Conservation (phyloP, 2,797 vertebrate species). For the Denticeps clupeoides region DNA sequence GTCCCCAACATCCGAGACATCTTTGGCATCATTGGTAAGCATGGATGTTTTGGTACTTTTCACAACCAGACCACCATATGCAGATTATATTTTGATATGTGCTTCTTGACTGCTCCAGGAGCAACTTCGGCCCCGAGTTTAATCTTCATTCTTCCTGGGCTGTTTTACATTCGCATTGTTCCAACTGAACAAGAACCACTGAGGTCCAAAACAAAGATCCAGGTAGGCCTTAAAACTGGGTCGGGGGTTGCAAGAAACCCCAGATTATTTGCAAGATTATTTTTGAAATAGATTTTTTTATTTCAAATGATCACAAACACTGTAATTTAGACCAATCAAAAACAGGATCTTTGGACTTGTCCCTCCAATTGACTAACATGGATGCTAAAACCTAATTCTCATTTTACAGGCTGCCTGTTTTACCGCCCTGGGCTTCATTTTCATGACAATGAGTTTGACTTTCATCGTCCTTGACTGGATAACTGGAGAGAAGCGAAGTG, state of each 20-base stretch:
- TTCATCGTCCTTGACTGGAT: conserved; percentile 73
- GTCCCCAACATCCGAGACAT: conserved; percentile 74
- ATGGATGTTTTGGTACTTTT: background rate
- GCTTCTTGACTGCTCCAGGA: conserved; percentile 41
- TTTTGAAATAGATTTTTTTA: no score
- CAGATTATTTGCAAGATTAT: no score
- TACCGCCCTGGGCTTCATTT: conserved; percentile 64
- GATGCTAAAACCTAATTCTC: background rate
- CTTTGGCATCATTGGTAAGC: conserved; percentile 70
- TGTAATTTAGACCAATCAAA: no score
- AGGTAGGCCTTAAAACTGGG: conserved; percentile 45
- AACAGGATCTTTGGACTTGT: no score
- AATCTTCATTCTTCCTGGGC: conserved; percentile 78
- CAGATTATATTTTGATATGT: background rate
- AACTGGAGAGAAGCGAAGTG: conserved; percentile 54
- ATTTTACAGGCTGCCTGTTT: conserved; percentile 66
- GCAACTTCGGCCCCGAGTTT: conserved; percentile 75
- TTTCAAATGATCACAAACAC: no score
- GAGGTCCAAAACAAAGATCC: conserved; percentile 68
- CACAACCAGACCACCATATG: no score
- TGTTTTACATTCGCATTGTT: conserved; percentile 76
- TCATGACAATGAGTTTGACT: conserved; percentile 75
- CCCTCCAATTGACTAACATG: background rate
- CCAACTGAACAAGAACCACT: conserved; percentile 61
- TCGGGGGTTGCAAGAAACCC: no score